Conservation (phyloP, 53 echinoderm and acorn worm genomes). For the Apostichopus leukothele region DNA sequence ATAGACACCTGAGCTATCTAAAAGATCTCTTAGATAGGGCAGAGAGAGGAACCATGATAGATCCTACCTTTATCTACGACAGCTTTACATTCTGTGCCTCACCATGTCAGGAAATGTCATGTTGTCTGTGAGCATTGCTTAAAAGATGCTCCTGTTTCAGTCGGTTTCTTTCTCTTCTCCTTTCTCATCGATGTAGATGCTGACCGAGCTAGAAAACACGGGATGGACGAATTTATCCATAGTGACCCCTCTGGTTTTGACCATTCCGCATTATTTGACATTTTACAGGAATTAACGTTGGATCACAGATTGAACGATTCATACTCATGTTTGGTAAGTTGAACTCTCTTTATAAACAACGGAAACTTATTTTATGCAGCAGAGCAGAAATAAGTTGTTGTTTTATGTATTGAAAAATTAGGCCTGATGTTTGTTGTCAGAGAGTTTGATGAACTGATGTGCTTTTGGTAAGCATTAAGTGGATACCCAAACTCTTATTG, state of each 20-base stretch:
- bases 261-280: conserved; percentile 84
- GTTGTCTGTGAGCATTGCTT: no score
- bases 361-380: no score
- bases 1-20: conserved; percentile 95
- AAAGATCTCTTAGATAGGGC: conserved; percentile 93
- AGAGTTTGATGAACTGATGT: no score
- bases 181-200: conserved; percentile 65
- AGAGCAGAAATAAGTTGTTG: no score
- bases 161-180: background rate
- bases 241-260: conserved; percentile 87
- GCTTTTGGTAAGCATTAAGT: no score
- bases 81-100: conserved; percentile 99
- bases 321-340: conserved; percentile 95
- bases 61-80: conserved; percentile 95
- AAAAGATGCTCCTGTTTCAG: background rate
- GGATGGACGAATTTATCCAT: conserved; percentile 99
- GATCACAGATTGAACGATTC: conserved; percentile 98
- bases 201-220: conserved; percentile 93
- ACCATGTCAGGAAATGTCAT: conserved; percentile 59
- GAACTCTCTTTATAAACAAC: no score
- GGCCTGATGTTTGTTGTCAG: no score
- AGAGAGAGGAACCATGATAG: conserved; percentile 95
- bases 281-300: conserved; percentile 87
- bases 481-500: no score
- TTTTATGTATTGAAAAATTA: no score